Evolutionary conservation across 2,797 vertebrate genomes (phyloP).

Genomic region (Phylloscopus collybita): DNA sequence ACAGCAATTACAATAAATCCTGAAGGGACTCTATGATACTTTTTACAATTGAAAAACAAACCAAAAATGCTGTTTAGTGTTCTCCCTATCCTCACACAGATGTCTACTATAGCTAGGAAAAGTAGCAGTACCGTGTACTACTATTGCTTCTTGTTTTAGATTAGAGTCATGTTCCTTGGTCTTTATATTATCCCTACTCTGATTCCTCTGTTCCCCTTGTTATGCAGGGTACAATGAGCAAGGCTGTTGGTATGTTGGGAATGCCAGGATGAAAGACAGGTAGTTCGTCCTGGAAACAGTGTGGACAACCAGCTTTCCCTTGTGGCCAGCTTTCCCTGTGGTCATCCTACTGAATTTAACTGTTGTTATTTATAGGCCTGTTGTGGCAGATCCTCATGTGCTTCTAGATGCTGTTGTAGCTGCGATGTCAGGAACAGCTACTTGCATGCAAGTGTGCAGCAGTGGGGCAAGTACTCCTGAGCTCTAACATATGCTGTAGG

Average conservation of each 20-base stretch:
- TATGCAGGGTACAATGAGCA: background rate
- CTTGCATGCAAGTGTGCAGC: background rate
- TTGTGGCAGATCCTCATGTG: background rate
- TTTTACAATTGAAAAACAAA: background rate
- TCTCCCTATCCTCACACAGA: background rate
- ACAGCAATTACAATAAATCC: background rate
- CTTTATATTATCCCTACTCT: background rate
- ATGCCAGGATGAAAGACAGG: background rate
- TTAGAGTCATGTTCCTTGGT: background rate
- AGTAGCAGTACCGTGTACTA: background rate
- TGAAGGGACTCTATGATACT: background rate
- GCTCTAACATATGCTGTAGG: background rate
- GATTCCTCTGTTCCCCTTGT: background rate
- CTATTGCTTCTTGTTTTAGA: background rate
- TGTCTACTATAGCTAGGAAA: background rate
- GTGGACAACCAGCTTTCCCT: background rate
- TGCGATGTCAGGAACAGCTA: background rate
- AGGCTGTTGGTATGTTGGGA: background rate
- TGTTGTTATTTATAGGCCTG: background rate
- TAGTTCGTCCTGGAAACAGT: background rate
- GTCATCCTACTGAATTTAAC: background rate
- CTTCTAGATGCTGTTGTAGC: background rate
- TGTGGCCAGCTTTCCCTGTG: background rate
- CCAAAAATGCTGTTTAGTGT: background rate
- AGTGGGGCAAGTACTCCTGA: background rate